Percentiles rank a stretch among this genome's conserved stretches.
These are phyloP conservation scores for Calameuta pallipes DNA, from an alignment of 2,888 invertebrate genomes.

Conservation along the genomic window DNA sequence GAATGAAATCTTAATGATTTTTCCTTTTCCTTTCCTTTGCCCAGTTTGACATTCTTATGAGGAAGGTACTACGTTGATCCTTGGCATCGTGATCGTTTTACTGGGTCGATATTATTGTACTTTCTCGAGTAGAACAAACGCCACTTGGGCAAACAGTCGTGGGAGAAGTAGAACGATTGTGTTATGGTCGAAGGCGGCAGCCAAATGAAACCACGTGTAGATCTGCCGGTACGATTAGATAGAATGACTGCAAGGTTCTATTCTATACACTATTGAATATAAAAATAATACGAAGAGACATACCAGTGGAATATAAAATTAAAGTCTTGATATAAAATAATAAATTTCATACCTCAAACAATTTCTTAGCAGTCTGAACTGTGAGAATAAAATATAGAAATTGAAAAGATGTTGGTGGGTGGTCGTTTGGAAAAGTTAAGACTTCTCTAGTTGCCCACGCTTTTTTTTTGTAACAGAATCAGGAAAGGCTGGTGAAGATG, in stretches of 20 bases:
- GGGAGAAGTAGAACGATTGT: not conserved
- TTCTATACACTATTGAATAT: not conserved
- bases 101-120: not conserved
- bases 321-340: not conserved
- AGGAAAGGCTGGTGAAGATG: not conserved
- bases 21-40: not conserved
- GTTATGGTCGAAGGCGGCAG: not conserved
- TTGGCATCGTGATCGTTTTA: not conserved
- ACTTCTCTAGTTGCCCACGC: not conserved
- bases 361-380: not conserved
- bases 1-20: not conserved
- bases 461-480: not conserved
- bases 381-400: not conserved
- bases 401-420: not conserved
- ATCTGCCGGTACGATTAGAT: not conserved
- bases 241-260: not conserved
- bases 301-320: not conserved
- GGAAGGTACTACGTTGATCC: not conserved
- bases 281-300: not conserved
- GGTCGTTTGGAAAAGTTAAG: not conserved
- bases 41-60: not conserved
- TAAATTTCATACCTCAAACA: not conserved
- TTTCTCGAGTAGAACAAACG: not conserved
- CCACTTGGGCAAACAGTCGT: not conserved
- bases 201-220: not conserved